Conservation (phyloP, 2,113 vertebrate genomes). For the Gulo gulo region DNA sequence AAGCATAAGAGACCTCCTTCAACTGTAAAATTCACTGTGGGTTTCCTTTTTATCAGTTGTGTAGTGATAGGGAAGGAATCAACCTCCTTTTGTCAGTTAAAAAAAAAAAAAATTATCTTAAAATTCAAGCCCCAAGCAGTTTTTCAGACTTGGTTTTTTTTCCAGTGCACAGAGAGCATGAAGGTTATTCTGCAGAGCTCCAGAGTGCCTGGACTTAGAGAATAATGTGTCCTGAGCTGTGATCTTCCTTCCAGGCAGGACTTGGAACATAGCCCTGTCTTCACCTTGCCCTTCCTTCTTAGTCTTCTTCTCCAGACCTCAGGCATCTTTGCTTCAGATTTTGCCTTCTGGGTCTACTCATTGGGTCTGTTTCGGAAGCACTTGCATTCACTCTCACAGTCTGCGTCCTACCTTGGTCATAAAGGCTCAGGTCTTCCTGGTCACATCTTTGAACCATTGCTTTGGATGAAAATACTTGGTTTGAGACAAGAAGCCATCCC, state of each 20-base stretch:
- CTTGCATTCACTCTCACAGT: background rate
- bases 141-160: slow-evolving; percentile 1
- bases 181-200: background rate
- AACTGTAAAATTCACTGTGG: slow-evolving; percentile 64
- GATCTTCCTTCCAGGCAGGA: background rate
- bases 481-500: background rate
- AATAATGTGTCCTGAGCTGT: background rate
- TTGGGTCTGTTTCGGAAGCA: background rate
- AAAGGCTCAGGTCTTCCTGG: background rate
- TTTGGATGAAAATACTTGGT: background rate
- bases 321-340: background rate
- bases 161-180: background rate
- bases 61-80: slow-evolving; percentile 33
- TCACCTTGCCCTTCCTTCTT: background rate
- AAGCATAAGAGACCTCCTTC: slow-evolving; percentile 32
- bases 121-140: slow-evolving; percentile 38
- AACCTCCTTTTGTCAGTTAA: slow-evolving; percentile 66
- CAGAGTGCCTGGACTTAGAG: background rate
- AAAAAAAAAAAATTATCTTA: slow-evolving; percentile 49
- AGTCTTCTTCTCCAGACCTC: background rate
- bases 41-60: slow-evolving; percentile 64
- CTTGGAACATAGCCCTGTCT: background rate
- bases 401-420: background rate
- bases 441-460: background rate
- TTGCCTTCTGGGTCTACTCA: background rate